Percentiles rank a stretch among this genome's conserved stretches.
Evolutionary conservation across 2,113 vertebrate genomes (phyloP).

Genomic region (Aptenodytes forsteri): DNA sequence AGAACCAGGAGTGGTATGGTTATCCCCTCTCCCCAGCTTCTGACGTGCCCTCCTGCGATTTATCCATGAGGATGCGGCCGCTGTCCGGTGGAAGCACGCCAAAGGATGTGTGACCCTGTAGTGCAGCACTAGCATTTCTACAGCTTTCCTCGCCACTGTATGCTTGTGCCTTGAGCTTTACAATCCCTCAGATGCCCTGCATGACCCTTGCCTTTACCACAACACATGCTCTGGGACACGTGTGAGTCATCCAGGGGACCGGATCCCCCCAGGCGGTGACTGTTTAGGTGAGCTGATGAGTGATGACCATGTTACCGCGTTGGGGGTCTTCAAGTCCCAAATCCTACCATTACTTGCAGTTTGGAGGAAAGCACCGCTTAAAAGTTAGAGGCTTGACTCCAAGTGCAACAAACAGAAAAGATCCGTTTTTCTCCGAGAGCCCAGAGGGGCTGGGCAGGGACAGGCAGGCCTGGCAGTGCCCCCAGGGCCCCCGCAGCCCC

Average conservation of each 20-base stretch:
- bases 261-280: not conserved
- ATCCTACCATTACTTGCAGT: not conserved
- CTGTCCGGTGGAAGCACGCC: not conserved
- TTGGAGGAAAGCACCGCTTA: not conserved
- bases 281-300: not conserved
- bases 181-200: not conserved
- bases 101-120: not conserved
- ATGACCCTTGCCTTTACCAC: not conserved
- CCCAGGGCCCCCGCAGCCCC: not conserved
- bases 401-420: not conserved
- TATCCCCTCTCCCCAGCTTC: not conserved
- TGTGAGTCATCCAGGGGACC: not conserved
- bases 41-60: accelerated
- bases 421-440: not conserved
- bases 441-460: not conserved
- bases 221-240: not conserved
- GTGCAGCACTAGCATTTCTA: not conserved
- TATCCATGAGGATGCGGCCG: not conserved
- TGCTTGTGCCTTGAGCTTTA: not conserved
- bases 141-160: not conserved
- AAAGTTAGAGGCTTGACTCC: not conserved
- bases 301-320: accelerated
- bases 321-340: not conserved
- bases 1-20: not conserved
- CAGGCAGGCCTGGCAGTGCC: not conserved